Percentiles rank a stretch among this genome's conserved stretches.
Evolutionary conservation across 2,113 vertebrate species (phyloP).

Genomic region (Callocephalon fimbriatum): DNA sequence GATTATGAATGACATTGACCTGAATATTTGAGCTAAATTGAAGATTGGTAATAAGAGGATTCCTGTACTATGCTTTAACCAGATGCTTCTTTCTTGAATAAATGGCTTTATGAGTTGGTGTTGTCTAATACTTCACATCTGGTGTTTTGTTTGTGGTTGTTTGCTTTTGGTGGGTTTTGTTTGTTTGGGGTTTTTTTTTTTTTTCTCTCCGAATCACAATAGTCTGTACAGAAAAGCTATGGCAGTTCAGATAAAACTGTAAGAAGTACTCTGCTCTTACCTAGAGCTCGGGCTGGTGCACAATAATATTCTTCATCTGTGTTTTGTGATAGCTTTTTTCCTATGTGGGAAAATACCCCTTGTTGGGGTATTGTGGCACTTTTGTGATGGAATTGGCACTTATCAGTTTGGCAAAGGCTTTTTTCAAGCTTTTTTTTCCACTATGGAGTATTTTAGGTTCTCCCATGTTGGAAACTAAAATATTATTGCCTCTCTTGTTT

Average conservation of each 20-base stretch:
- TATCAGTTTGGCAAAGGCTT: neutral
- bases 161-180: neutral
- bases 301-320: neutral
- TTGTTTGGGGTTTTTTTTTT: neutral
- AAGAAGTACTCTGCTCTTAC: neutral
- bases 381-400: neutral
- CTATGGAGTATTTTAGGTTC: neutral
- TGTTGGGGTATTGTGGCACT: neutral
- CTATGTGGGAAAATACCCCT: neutral
- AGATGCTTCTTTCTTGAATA: neutral
- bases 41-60: neutral
- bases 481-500: neutral
- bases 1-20: neutral
- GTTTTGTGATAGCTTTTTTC: neutral
- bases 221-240: neutral
- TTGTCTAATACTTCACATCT: neutral
- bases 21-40: neutral
- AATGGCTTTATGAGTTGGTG: neutral
- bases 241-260: neutral
- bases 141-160: neutral
- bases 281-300: neutral
- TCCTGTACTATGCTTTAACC: neutral
- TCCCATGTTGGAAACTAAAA: neutral
- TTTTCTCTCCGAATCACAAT: neutral
- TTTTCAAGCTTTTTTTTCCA: neutral